A percentile compares a stretch with the other conserved stretches of the same genome.
phyloP scores from a whole-genome alignment of 2,113 vertebrate species.

The Otus sunia region DNA sequence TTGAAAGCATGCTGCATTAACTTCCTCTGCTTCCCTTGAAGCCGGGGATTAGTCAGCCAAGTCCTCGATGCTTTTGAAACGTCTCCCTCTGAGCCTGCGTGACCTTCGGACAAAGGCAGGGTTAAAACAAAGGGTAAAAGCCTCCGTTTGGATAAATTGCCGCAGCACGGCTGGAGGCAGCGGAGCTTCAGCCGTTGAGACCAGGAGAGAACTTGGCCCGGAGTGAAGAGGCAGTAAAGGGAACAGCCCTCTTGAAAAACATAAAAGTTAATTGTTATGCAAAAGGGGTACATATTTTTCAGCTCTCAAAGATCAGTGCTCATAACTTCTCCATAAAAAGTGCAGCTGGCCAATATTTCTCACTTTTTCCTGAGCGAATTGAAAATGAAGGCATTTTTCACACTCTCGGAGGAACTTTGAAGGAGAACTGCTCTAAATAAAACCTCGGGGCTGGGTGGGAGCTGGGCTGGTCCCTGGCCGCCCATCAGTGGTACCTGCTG shows the following conservation, averaged over 20 bases:
- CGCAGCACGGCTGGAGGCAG: not conserved
- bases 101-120: not conserved
- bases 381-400: not conserved
- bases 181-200: fast-evolving
- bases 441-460: fast-evolving
- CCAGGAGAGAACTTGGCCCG: not conserved
- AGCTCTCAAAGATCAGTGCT: not conserved
- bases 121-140: not conserved
- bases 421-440: not conserved
- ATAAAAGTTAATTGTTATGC: not conserved
- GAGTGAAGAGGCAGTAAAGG: not conserved
- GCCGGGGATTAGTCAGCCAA: not conserved
- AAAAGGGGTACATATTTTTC: not conserved
- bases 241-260: not conserved
- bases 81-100: not conserved
- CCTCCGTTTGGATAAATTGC: not conserved
- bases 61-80: not conserved
- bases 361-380: not conserved
- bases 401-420: fast-evolving
- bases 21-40: not conserved
- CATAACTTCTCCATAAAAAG: not conserved
- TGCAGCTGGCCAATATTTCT: not conserved
- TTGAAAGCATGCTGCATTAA: not conserved
- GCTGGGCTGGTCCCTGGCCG: fast-evolving
- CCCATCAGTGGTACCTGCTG: not conserved